Percentiles rank a stretch among this genome's conserved stretches.
Evolutionary conservation across 1,140 invertebrate genomes (phyloP).

Genomic region (Cephus cinctus): DNA sequence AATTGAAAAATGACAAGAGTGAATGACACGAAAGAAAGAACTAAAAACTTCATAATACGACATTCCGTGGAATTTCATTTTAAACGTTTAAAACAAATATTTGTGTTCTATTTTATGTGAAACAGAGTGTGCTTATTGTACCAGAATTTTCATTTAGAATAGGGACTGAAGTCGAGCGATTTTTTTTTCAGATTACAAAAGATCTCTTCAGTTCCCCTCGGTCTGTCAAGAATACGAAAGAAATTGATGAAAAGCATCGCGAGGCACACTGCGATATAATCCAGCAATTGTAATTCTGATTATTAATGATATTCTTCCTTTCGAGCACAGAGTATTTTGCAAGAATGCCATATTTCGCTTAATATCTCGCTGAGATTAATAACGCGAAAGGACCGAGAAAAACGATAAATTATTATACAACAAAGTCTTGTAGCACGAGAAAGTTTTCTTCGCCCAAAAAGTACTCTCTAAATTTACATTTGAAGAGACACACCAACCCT

Average conservation of each 20-base stretch:
- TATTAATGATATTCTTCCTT: slow-evolving; percentile 27
- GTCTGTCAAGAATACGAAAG: neutral
- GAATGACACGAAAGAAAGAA: too few relatives aligned
- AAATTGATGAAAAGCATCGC: slow-evolving; percentile 7
- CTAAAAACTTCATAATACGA: too few relatives aligned
- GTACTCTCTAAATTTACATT: too few relatives aligned
- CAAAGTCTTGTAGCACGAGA: too few relatives aligned
- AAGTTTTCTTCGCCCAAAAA: too few relatives aligned
- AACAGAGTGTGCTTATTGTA: neutral
- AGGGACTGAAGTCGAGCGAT: neutral
- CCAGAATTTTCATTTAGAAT: neutral
- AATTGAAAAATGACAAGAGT: neutral
- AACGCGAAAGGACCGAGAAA: neutral
- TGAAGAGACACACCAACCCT: too few relatives aligned
- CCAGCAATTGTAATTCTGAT: slow-evolving; percentile 24
- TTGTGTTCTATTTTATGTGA: neutral
- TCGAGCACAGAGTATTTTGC: slow-evolving; percentile 24
- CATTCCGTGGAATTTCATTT: too few relatives aligned
- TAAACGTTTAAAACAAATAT: neutral
- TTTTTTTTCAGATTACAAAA: neutral
- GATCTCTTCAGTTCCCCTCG: neutral
- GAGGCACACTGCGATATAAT: slow-evolving; percentile 19
- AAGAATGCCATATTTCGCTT: slow-evolving; percentile 24
- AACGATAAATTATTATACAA: too few relatives aligned
- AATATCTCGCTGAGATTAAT: slow-evolving; percentile 12